A percentile compares a stretch with the other conserved stretches of the same genome.
Evolutionary conservation across 2,113 vertebrate species (phyloP).

Genomic region (Gavia stellata): DNA sequence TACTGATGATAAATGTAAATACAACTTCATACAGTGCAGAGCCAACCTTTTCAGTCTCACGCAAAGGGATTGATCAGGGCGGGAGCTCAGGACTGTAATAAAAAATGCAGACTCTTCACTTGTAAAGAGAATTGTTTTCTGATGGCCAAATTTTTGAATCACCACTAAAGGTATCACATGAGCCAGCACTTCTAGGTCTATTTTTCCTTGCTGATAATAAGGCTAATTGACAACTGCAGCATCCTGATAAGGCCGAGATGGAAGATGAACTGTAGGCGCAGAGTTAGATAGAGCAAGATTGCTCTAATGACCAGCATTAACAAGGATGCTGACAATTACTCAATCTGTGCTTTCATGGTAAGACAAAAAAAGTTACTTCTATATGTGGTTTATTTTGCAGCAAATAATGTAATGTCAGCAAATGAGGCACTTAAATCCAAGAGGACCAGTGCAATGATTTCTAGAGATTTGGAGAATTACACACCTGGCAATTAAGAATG

Average conservation of each 20-base stretch:
- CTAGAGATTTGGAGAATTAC: background rate
- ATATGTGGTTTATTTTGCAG: background rate
- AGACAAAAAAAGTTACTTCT: background rate
- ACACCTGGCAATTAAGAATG: background rate
- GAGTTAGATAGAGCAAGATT: background rate
- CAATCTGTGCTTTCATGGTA: background rate
- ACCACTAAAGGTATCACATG: background rate
- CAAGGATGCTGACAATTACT: background rate
- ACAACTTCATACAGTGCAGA: background rate
- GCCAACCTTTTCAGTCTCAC: background rate
- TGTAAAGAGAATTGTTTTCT: background rate
- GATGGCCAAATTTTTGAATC: background rate
- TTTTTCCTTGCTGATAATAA: background rate
- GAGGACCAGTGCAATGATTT: background rate
- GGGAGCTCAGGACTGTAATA: background rate
- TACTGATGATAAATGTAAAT: background rate
- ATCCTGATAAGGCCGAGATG: background rate
- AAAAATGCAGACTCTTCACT: background rate
- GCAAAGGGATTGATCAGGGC: background rate
- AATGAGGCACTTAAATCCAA: background rate
- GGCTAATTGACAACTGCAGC: constrained; percentile 19
- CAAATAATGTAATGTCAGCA: background rate
- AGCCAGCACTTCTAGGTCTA: background rate
- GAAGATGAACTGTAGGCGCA: background rate
- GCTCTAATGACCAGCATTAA: background rate